Evolutionary conservation across 2,888 invertebrate species (phyloP), one percentile per base, ranked within the genome.

Genomic region (Eilema griseolum): DNA sequence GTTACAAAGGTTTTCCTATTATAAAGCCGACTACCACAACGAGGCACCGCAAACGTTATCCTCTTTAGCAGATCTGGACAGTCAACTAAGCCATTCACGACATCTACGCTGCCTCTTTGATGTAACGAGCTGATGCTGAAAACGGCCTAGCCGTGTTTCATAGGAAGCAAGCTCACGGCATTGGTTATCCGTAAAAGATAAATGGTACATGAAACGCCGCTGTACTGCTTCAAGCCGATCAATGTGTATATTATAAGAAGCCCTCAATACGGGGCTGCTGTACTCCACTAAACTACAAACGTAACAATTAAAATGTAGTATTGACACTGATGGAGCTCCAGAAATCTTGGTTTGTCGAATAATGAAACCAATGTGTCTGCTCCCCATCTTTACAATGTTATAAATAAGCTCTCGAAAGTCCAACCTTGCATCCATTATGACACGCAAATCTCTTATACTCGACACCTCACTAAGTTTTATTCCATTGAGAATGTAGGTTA

Each of bases 271-370:
- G 26, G 11, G 20, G 26, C 33, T n/a, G n/a, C 61, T 26, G 33
- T 33, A 61, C 61, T 61, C 61, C 11, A 61, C 5, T n/a, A 31
- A 16, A 16, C 20, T n/a, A 4, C 33, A 20, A 14, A 61, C 61
- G n/a, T 31, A 61, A 12, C 31, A 28, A 31, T 61, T 61, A 33
- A 61, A 61, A 61, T 31, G 28, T 14, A 61, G 28, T 11, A 61
- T 61, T 61, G 28, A 12, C 2, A 31, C n/a, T 61, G 11, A 23
- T 24, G 31, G 26, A 31, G 31, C 31, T 12, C 16, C 14, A 20
- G 31, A 61, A 31, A 31, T 10, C 26, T 61, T 61, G 3, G 61
- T 31, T 31, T 31, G 28, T 14, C 61, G 61, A 24, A 61, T 61
- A 20, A 61, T n/a, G n/a, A 61, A 61, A n/a, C 61, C 61, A 20